phyloP scores from a whole-genome alignment of 2,113 vertebrate species.

The Pollachius pollachius region DNA sequence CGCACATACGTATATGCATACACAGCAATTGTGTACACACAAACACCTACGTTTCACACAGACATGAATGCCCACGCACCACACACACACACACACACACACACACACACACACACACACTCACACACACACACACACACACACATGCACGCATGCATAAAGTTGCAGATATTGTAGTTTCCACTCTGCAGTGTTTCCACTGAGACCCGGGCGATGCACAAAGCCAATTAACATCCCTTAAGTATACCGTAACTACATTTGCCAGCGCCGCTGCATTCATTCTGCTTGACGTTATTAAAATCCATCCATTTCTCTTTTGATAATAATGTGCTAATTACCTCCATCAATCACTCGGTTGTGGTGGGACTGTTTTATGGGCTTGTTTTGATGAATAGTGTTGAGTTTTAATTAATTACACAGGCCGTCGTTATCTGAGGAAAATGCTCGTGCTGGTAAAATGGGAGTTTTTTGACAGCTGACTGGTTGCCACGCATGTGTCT shows the following conservation, averaged over 20 bases:
- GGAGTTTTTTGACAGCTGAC: constrained; percentile 36
- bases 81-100: too few relatives aligned
- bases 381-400: constrained; percentile 67
- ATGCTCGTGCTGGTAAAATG: constrained; percentile 56
- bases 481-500: constrained; percentile 5
- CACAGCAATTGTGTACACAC: too few relatives aligned
- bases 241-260: constrained; percentile 57
- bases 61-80: too few relatives aligned
- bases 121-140: too few relatives aligned
- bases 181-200: constrained; percentile 33
- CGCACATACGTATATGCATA: background rate
- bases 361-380: constrained; percentile 67
- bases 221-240: constrained; percentile 51
- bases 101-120: too few relatives aligned
- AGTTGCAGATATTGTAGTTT: constrained; percentile 1
- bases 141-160: background rate
- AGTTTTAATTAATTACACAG: constrained; percentile 67
- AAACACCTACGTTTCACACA: too few relatives aligned
- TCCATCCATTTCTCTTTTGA: constrained; percentile 55
- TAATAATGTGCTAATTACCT: constrained; percentile 62
- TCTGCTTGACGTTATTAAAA: constrained; percentile 64
- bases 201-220: constrained; percentile 30
- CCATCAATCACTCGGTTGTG: constrained; percentile 65
- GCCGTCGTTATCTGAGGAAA: constrained; percentile 59
- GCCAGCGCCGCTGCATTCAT: constrained; percentile 58